A percentile compares a stretch with the other conserved stretches of the same genome.
phyloP scores from a whole-genome alignment of 2,797 vertebrate species.

The Siniperca undulata region DNA sequence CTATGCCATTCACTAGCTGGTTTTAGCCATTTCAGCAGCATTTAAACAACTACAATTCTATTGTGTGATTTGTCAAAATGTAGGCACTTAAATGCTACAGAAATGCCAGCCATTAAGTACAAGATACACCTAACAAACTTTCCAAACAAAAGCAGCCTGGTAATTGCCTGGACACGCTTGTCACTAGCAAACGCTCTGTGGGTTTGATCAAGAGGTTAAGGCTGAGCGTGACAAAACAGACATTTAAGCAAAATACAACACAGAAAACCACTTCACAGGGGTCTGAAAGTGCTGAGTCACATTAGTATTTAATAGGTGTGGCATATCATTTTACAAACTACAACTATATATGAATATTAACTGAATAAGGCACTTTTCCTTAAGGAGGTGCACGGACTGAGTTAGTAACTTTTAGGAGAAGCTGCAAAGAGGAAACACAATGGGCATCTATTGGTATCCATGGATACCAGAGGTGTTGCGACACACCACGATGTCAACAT shows the following conservation, averaged over 20 bases:
- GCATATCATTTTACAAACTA: constrained; percentile 55
- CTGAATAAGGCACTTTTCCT: constrained; percentile 87
- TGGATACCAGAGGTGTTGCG: constrained; percentile 60
- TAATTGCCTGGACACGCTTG: constrained; percentile 23
- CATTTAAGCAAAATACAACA: constrained; percentile 55
- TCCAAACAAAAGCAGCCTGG: constrained; percentile 12
- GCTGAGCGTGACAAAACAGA: constrained; percentile 60
- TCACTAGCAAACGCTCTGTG: constrained; percentile 40
- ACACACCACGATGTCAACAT: constrained; percentile 41
- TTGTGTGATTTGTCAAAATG: constrained; percentile 18
- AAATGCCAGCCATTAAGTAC: background rate
- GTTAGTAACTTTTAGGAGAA: constrained; percentile 50
- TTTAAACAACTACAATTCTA: constrained; percentile 24
- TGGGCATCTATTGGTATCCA: constrained; percentile 54
- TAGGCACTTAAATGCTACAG: constrained; percentile 8
- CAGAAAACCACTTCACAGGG: constrained; percentile 58
- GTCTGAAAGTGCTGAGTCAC: constrained; percentile 73
- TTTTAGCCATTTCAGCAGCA: constrained; percentile 20
- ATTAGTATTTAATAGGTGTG: constrained; percentile 56
- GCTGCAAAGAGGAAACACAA: constrained; percentile 61
- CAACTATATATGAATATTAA: constrained; percentile 63
- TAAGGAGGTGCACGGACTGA: constrained; percentile 71
- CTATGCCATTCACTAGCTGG: background rate
- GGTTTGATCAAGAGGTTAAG: constrained; percentile 66
- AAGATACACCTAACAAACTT: background rate